Conservation (phyloP, 2,797 vertebrate species). For the Chrysolophus pictus region DNA sequence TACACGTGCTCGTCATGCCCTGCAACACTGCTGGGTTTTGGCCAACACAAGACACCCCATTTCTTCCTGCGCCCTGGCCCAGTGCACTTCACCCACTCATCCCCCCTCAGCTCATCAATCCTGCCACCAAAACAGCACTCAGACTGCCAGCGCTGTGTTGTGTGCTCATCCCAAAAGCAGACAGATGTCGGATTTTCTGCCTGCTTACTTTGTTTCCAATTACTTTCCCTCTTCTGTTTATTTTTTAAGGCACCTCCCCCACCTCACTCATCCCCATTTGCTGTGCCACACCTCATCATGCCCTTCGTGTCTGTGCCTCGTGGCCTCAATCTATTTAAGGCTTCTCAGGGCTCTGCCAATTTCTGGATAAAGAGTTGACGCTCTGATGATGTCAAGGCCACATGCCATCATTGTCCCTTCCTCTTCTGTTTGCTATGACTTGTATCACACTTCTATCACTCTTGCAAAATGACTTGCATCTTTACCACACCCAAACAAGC, state of each 20-base stretch:
- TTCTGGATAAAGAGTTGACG: not conserved
- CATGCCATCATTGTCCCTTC: not conserved
- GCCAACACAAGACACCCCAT: not conserved
- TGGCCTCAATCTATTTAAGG: not conserved
- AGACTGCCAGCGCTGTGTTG: not conserved
- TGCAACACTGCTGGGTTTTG: fast-evolving
- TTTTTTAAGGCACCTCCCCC: not conserved
- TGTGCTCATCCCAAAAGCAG: not conserved
- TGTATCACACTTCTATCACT: not conserved
- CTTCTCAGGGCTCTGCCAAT: not conserved
- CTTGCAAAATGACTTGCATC: not conserved
- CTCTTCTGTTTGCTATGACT: not conserved
- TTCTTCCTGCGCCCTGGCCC: not conserved
- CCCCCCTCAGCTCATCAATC: not conserved
- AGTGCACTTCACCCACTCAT: not conserved
- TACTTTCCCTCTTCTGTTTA: not conserved
- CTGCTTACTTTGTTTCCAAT: not conserved
- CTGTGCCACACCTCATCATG: not conserved
- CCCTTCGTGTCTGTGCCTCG: fast-evolving
- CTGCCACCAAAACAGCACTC: not conserved
- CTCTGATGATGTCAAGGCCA: not conserved
- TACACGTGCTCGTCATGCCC: not conserved
- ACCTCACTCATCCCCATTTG: not conserved
- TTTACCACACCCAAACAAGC: not conserved
- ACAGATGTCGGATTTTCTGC: not conserved